Conservation (phyloP, 2,113 vertebrate genomes). For the human region DNA sequence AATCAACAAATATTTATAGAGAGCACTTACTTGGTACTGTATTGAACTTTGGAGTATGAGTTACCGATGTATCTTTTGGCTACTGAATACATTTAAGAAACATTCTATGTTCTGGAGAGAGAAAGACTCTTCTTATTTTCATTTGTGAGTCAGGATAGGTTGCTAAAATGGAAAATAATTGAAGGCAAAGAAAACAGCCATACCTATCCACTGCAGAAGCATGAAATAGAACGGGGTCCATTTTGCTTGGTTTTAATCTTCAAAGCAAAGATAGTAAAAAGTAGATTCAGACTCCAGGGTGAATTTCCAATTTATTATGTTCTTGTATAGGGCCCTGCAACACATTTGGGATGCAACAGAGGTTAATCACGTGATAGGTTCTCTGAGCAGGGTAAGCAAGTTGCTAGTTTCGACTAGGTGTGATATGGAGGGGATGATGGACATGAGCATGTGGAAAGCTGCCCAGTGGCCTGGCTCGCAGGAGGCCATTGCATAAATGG, state of each 20-base stretch:
- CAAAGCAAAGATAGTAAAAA: neutral
- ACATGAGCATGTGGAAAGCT: neutral
- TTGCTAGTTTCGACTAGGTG: neutral
- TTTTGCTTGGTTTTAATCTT: conserved; percentile 2
- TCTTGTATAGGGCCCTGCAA: neutral
- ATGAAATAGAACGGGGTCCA: neutral
- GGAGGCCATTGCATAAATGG: neutral
- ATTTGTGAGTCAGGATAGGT: neutral
- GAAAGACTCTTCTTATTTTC: neutral
- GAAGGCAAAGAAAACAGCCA: neutral
- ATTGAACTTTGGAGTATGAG: neutral
- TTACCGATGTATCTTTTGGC: neutral
- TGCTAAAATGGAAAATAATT: neutral
- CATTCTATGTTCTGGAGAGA: neutral
- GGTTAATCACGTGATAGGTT: neutral
- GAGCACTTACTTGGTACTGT: neutral
- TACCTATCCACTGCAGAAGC: neutral
- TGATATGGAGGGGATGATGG: neutral
- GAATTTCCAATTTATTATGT: neutral
- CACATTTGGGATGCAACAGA: neutral
- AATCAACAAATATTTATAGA: neutral
- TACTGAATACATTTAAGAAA: neutral
- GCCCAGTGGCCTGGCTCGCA: neutral
- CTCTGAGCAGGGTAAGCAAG: neutral
- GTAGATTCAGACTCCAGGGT: neutral